Evolutionary conservation across 2,113 vertebrate genomes (phyloP), one percentile per base, ranked within the genome.

Genomic region (Sardina pilchardus): DNA sequence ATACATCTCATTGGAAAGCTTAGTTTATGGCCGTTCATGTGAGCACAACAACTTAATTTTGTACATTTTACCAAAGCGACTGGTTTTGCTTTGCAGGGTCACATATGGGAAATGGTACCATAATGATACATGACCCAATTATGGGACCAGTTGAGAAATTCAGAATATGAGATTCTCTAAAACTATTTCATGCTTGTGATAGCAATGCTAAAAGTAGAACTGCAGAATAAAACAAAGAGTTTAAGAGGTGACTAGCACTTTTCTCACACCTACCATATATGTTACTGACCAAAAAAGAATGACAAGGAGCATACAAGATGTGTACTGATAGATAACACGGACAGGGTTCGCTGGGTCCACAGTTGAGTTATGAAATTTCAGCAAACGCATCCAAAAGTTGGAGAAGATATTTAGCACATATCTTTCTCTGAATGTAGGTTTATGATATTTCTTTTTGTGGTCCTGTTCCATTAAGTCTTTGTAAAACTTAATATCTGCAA

Each of bases 301-400:
- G 12, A 86, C 81, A 26, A 82, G 81, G 26, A 87, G 26, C 17
- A 89, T 36, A 84, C 86, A 88, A 5, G 85, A 88, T 34, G 26
- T 78, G 50, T 89, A 89, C 81, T 89, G 88, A 84, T 84, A 86
- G 17, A 81, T 10, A 43, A 88, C 26, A 43, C 82, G 71, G 4
- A 88, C 9, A 21, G 24, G 56, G 59, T 53, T 89, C 30, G 81
- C 83, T 30, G 86, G 86, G 63, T 83, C 44, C 36, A 88, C 56
- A 63, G 88, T 89, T 63, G 21, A 83, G 81, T 81, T 88, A 44
- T 88, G 86, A 8, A 81, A 43, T 19, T 6, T 82, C 26, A 63
- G 34, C 5, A 86, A 34, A 4, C 3, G 43, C 75, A 34, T 34
- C 59, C 84, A 63, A 71, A 84, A 36, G 43, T 14, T 80, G 21